These are phyloP conservation scores for Damaliscus lunatus DNA, from an alignment of 2,113 vertebrate genomes.

Conservation along the genomic window DNA sequence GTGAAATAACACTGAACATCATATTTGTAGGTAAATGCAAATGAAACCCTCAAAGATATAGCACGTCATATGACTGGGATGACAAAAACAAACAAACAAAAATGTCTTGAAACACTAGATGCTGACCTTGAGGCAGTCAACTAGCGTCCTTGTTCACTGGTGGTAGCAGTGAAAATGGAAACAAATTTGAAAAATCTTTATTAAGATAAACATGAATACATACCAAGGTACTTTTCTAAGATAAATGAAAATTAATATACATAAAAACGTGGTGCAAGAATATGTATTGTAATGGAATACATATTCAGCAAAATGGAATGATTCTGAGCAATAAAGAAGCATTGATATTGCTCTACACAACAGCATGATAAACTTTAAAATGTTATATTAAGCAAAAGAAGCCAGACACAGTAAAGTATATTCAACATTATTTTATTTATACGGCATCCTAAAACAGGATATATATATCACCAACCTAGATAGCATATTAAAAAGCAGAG, in stretches of 20 bases:
- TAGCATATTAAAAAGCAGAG: too few species aligned
- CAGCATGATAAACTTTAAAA: background rate
- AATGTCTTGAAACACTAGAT: too few species aligned
- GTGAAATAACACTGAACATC: background rate
- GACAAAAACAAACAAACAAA: background rate
- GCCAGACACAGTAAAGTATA: background rate
- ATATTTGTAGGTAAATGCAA: background rate
- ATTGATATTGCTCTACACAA: background rate
- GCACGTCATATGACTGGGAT: background rate
- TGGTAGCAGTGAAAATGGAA: background rate
- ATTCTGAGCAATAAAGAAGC: background rate
- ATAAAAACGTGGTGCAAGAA: background rate
- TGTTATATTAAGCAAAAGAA: background rate
- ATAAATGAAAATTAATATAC: background rate
- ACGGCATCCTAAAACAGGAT: background rate
- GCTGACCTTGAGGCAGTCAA: background rate
- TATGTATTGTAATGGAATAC: background rate
- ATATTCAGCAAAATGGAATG: background rate
- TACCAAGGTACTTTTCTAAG: background rate
- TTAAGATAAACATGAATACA: background rate
- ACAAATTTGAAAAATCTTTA: background rate
- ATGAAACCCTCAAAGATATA: background rate
- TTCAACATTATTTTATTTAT: background rate
- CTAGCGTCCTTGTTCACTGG: background rate
- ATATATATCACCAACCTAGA: background rate